Conservation (phyloP, 2,113 vertebrate genomes). For the Amia ocellicauda region DNA sequence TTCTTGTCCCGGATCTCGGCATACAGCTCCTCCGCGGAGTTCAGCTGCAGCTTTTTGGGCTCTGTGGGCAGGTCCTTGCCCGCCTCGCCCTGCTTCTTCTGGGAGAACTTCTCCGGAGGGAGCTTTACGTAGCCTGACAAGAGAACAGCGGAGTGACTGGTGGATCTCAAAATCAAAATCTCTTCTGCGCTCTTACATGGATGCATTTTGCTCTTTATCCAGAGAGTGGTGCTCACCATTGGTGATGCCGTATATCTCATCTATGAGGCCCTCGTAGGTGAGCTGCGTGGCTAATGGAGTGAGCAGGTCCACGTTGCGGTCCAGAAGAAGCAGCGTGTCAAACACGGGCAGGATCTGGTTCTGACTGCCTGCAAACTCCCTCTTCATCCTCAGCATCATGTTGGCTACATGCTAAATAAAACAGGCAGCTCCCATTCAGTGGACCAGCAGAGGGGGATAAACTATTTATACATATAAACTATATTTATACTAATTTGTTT, state of each 20-base stretch:
- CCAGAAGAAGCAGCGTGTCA: constrained; percentile 86
- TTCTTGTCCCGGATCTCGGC: constrained; percentile 97
- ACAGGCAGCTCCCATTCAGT: not conserved
- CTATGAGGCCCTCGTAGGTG: constrained; percentile 94
- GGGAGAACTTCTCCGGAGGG: constrained; percentile 93
- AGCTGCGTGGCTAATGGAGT: constrained; percentile 92
- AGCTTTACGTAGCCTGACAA: constrained; percentile 86
- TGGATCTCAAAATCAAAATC: too few relatives aligned
- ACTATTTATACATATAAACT: not conserved
- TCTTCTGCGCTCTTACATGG: too few relatives aligned
- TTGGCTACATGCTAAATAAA: constrained; percentile 85
- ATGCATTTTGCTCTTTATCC: too few relatives aligned
- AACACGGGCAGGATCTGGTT: constrained; percentile 89
- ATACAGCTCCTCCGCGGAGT: constrained; percentile 93
- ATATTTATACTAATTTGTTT: constrained; percentile 4
- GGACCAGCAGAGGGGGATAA: not conserved
- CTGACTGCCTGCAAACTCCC: constrained; percentile 89
- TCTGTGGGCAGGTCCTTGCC: constrained; percentile 91
- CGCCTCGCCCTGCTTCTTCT: constrained; percentile 86
- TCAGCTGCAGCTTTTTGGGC: constrained; percentile 92
- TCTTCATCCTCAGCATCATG: constrained; percentile 98
- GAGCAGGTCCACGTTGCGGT: constrained; percentile 89
- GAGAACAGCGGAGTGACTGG: not conserved
- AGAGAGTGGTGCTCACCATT: constrained; percentile 76
- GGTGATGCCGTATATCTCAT: constrained; percentile 92